These are phyloP conservation scores for Echinarachnius parma DNA, from an alignment of 53 echinoderm and acorn worm genomes.

Conservation along the genomic window DNA sequence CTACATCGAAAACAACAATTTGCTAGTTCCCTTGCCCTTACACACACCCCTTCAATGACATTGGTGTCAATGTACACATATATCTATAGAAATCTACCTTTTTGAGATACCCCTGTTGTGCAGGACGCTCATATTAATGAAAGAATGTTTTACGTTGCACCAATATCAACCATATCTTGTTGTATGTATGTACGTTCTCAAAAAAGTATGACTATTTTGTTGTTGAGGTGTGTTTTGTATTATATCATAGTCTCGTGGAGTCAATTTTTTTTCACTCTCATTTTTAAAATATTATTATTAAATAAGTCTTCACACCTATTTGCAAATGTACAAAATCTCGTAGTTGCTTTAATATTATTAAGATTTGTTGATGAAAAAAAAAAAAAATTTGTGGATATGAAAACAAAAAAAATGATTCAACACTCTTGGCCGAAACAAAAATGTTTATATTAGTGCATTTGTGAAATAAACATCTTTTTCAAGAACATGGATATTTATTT, in stretches of 20 bases:
- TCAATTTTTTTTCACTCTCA: no score
- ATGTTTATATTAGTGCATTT: conserved; percentile 52
- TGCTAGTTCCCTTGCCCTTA: no score
- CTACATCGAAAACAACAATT: no score
- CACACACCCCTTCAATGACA: no score
- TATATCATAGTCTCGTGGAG: conserved; percentile 27
- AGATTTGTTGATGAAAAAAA: conserved; percentile 10
- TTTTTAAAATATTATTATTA: background rate
- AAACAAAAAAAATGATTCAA: conserved; percentile 33
- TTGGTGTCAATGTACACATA: no score
- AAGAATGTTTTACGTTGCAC: no score
- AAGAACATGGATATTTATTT: conserved; percentile 23
- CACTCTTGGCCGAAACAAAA: conserved; percentile 41
- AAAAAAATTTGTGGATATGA: conserved; percentile 14
- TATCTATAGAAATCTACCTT: no score
- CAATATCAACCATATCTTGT: conserved; percentile 24
- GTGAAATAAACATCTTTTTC: conserved; percentile 52
- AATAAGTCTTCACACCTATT: conserved; percentile 26
- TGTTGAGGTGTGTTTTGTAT: conserved; percentile 36
- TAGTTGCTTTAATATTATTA: conserved; percentile 27
- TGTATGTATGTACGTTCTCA: conserved; percentile 25
- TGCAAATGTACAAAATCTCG: conserved; percentile 39
- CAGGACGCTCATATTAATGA: no score
- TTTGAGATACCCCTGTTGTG: no score
- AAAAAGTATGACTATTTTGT: conserved; percentile 14